A percentile compares a stretch with the other conserved stretches of the same genome.
Conservation (phyloP, 2,797 vertebrate genomes). For the Xenentodon cancila region DNA sequence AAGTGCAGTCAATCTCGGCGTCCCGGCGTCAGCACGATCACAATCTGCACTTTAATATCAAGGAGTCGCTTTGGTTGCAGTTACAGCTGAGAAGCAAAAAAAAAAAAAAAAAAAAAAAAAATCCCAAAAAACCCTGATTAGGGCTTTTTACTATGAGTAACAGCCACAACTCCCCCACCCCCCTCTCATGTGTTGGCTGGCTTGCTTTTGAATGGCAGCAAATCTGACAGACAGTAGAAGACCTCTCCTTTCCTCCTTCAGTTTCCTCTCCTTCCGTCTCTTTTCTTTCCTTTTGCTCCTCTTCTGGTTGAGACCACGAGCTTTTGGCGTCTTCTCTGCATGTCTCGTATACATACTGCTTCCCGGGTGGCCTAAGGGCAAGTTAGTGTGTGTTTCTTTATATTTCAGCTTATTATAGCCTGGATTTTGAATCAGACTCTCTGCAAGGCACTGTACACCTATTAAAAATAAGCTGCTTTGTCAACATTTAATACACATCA, state of each 20-base stretch:
- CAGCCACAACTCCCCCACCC: not conserved
- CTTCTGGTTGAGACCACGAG: constrained; percentile 66
- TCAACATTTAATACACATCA: not conserved
- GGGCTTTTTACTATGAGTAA: constrained; percentile 38
- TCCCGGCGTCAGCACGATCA: constrained; percentile 65
- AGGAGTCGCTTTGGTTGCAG: constrained; percentile 73
- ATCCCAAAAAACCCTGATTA: constrained; percentile 65
- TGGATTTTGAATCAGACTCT: constrained; percentile 5
- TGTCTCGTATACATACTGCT: constrained; percentile 47
- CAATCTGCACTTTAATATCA: constrained; percentile 74
- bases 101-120: constrained; percentile 50
- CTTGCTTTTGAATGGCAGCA: constrained; percentile 64
- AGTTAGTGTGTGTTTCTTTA: constrained; percentile 40
- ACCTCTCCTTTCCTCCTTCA: constrained; percentile 51
- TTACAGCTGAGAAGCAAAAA: constrained; percentile 60
- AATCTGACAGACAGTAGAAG: constrained; percentile 64
- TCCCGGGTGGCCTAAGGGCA: constrained; percentile 60
- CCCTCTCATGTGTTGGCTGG: constrained; percentile 17
- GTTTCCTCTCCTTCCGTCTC: constrained; percentile 39
- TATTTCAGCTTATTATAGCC: constrained; percentile 16
- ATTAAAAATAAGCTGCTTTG: constrained; percentile 16
- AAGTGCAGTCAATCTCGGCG: constrained; percentile 74
- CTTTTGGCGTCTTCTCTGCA: constrained; percentile 43
- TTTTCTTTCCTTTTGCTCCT: constrained; percentile 53
- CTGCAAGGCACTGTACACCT: constrained; percentile 24